Conservation (phyloP, 2,888 invertebrate species). For the Sinodicranocentrus sp. region DNA sequence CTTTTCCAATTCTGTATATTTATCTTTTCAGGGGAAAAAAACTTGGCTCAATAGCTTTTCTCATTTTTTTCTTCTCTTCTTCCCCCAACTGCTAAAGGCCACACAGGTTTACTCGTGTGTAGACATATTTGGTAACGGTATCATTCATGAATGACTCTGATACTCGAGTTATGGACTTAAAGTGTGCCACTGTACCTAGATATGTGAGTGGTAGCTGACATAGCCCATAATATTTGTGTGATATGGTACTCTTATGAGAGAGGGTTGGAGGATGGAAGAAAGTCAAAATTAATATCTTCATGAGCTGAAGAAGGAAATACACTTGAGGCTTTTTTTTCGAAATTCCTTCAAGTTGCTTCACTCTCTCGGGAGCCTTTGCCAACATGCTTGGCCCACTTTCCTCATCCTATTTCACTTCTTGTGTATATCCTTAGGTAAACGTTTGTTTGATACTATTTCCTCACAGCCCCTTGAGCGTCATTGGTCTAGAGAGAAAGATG, state of each 20-base stretch:
- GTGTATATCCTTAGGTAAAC: constrained; percentile 7
- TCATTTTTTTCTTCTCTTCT: no score
- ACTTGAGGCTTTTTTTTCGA: constrained; percentile 49
- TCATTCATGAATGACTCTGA: no score
- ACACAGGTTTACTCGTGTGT: background rate
- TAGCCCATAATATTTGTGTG: no score
- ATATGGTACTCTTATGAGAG: no score
- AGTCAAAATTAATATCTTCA: constrained; percentile 63
- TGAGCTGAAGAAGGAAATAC: constrained; percentile 39
- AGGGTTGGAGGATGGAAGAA: background rate
- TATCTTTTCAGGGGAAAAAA: background rate
- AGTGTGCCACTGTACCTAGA: no score
- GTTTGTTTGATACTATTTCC: no score
- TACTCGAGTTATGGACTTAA: no score
- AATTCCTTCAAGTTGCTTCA: constrained; percentile 22
- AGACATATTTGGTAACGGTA: no score
- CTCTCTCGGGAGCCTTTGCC: constrained; percentile 38
- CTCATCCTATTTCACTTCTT: constrained; percentile 1
- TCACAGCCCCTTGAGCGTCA: no score
- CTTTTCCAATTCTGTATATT: no score
- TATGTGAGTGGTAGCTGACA: no score
- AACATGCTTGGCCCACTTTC: constrained; percentile 43
- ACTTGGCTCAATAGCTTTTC: constrained; percentile 18
- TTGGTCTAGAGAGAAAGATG: no score
- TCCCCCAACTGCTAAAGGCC: constrained; percentile 4